phyloP scores from a whole-genome alignment of 2,113 vertebrate genomes.

The Sciurus niger region DNA sequence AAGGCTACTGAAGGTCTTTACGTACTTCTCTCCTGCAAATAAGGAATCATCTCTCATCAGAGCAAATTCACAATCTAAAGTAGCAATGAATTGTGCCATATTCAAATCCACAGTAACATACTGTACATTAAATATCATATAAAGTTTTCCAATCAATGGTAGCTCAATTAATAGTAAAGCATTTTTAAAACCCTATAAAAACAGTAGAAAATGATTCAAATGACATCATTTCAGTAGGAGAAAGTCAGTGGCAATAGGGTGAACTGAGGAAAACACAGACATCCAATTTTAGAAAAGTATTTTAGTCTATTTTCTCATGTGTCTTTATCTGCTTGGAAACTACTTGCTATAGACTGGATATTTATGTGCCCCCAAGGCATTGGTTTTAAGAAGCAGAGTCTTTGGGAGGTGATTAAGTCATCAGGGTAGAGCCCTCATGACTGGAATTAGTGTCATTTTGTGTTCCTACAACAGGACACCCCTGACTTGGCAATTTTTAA shows the following conservation, averaged over 20 bases:
- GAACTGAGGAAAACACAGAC: not conserved
- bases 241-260: not conserved
- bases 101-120: not conserved
- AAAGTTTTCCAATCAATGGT: not conserved
- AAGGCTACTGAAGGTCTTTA: not conserved
- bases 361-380: not conserved
- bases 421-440: not conserved
- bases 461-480: not conserved
- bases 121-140: not conserved
- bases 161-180: slow-evolving; percentile 8
- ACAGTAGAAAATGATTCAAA: not conserved
- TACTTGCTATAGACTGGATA: not conserved
- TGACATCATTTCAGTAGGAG: not conserved
- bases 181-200: slow-evolving; percentile 26
- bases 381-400: not conserved
- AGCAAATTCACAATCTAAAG: not conserved
- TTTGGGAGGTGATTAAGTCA: not conserved
- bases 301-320: not conserved
- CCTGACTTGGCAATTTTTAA: not conserved
- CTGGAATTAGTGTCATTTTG: not conserved
- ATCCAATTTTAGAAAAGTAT: not conserved
- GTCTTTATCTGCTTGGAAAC: not conserved
- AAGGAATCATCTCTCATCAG: not conserved
- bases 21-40: not conserved
- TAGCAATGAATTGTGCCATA: not conserved